A percentile compares a stretch with the other conserved stretches of the same genome.
Evolutionary conservation across 1,140 invertebrate species (phyloP).

Genomic region (Apis mellifera): Amel_HAv3.1 CM009946.2:5054001-5054500

Average conservation of each 20-base stretch:
- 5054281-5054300: conserved; percentile 41
- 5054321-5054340: conserved; percentile 82
- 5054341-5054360: conserved; percentile 87
- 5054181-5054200: conserved; percentile 55
- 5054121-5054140: conserved; percentile 65
- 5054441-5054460: conserved; percentile 76
- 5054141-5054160: conserved; percentile 68
- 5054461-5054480: conserved; percentile 82
- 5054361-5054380: conserved; percentile 83
- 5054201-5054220: no score
- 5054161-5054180: conserved; percentile 61
- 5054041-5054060: conserved; percentile 59
- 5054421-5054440: conserved; percentile 86
- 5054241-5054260: not conserved
- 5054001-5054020: conserved; percentile 43
- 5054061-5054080: conserved; percentile 68
- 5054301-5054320: conserved; percentile 81
- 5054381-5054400: conserved; percentile 69
- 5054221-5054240: conserved; percentile 30
- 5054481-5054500: conserved; percentile 85
- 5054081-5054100: conserved; percentile 62
- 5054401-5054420: conserved; percentile 82
- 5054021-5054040: conserved; percentile 17
- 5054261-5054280: conserved; percentile 9
- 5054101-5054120: conserved; percentile 62